A percentile compares a stretch with the other conserved stretches of the same genome.
phyloP scores from a whole-genome alignment of 2,797 vertebrate species.

The Tarsius wallacei region DNA sequence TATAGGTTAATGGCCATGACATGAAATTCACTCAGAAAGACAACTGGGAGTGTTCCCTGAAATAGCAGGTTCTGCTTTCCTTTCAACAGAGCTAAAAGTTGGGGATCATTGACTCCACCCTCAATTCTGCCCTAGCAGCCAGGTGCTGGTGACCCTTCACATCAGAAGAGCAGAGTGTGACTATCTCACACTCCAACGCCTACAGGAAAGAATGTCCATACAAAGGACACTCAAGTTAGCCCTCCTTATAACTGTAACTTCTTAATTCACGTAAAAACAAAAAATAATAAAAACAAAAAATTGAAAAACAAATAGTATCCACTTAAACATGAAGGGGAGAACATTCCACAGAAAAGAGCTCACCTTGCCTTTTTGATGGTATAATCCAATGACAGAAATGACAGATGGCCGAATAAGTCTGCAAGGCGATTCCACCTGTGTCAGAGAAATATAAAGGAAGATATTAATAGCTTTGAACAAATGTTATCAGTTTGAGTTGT shows the following conservation, averaged over 20 bases:
- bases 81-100: constrained; percentile 65
- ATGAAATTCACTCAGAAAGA: constrained; percentile 3
- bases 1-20: background rate
- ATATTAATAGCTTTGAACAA: background rate
- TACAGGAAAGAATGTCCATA: background rate
- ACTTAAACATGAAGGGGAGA: background rate
- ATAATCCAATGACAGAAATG: constrained; percentile 95
- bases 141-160: background rate
- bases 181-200: background rate
- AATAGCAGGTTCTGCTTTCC: constrained; percentile 71
- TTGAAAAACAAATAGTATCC: background rate
- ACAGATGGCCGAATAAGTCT: constrained; percentile 91
- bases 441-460: background rate
- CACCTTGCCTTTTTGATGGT: constrained; percentile 99
- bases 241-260: background rate
- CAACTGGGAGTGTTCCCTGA: constrained; percentile 49
- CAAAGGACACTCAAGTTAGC: background rate
- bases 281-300: background rate
- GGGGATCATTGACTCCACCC: background rate
- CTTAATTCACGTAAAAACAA: constrained; percentile 4
- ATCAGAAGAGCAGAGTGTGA: background rate
- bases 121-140: background rate
- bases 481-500: background rate
- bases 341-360: constrained; percentile 78
- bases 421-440: constrained; percentile 99